Conservation (phyloP, 1,140 invertebrate genomes). For the Conus ventricosus region DNA sequence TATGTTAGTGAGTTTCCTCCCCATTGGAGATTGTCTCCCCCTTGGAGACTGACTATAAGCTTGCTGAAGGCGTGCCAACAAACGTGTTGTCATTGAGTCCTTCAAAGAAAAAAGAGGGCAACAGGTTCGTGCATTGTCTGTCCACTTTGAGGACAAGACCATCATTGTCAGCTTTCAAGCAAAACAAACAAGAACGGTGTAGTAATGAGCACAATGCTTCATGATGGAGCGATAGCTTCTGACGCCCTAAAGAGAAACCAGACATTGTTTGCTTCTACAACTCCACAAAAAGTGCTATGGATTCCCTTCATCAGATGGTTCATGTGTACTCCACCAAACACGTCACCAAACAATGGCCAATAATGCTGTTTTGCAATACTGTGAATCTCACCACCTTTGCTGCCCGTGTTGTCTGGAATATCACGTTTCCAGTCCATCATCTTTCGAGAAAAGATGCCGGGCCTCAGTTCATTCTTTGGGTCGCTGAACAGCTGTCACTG, state of each 20-base stretch:
- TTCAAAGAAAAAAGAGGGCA: not conserved
- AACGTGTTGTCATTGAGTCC: slow-evolving; percentile 23
- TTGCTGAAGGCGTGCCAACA: no score
- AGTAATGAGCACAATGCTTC: slow-evolving; percentile 68
- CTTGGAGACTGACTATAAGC: no score
- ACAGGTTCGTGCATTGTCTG: not conserved
- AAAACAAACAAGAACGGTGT: slow-evolving; percentile 65
- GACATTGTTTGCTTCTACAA: slow-evolving; percentile 74
- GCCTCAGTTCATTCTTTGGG: not conserved
- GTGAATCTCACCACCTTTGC: slow-evolving; percentile 44
- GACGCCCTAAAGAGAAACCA: slow-evolving; percentile 59
- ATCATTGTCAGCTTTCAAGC: not conserved
- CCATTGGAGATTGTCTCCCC: no score
- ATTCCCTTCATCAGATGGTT: slow-evolving; percentile 63
- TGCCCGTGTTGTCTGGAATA: not conserved
- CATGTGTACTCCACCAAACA: slow-evolving; percentile 43
- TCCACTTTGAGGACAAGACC: slow-evolving; percentile 29
- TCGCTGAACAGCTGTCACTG: not conserved
- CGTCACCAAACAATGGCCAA: slow-evolving; percentile 48
- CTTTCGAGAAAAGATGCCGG: not conserved
- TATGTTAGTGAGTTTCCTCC: no score
- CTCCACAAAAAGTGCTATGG: slow-evolving; percentile 74
- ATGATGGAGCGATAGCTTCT: slow-evolving; percentile 36
- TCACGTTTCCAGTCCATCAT: slow-evolving; percentile 8
- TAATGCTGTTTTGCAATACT: slow-evolving; percentile 54